Percentiles rank a stretch among this genome's conserved stretches.
These are phyloP conservation scores for Lepidiolamprologus cunningtoni DNA, from an alignment of 2,113 vertebrate species.

Conservation along the genomic window DNA sequence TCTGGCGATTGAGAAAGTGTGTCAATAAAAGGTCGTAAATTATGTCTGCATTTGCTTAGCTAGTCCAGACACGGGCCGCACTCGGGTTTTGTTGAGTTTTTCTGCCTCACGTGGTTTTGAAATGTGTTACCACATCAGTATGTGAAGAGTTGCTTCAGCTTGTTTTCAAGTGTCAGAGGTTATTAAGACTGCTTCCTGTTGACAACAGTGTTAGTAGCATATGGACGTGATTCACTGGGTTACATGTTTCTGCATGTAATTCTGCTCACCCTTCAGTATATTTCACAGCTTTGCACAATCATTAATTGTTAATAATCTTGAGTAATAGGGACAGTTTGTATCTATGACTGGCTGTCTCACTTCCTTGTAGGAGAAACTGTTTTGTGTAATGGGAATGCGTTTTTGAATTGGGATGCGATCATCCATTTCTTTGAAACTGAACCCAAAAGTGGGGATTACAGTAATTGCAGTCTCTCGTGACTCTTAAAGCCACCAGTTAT, in stretches of 20 bases:
- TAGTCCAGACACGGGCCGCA: neutral
- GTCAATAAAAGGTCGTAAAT: neutral
- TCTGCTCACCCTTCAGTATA: neutral
- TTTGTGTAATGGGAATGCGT: constrained; percentile 13
- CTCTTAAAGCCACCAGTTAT: constrained; percentile 22
- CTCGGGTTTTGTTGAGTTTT: neutral
- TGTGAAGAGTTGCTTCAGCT: constrained; percentile 2
- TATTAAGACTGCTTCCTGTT: neutral
- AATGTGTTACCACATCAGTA: constrained; percentile 6
- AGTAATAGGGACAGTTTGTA: neutral
- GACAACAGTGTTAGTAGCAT: neutral
- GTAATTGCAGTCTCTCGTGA: constrained; percentile 33
- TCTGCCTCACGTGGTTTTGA: constrained; percentile 2
- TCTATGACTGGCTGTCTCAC: neutral
- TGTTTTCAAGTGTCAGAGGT: neutral
- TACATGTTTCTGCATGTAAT: neutral
- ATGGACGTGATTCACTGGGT: constrained; percentile 5
- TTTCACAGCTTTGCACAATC: neutral
- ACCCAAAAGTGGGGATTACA: constrained; percentile 43
- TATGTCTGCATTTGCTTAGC: neutral
- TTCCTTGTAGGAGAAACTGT: neutral
- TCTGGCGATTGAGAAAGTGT: constrained; percentile 13
- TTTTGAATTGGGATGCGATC: constrained; percentile 15
- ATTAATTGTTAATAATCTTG: neutral
- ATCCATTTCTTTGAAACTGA: constrained; percentile 28